Conservation (phyloP, 2,888 invertebrate species). For the Parascotia fuliginaria region DNA sequence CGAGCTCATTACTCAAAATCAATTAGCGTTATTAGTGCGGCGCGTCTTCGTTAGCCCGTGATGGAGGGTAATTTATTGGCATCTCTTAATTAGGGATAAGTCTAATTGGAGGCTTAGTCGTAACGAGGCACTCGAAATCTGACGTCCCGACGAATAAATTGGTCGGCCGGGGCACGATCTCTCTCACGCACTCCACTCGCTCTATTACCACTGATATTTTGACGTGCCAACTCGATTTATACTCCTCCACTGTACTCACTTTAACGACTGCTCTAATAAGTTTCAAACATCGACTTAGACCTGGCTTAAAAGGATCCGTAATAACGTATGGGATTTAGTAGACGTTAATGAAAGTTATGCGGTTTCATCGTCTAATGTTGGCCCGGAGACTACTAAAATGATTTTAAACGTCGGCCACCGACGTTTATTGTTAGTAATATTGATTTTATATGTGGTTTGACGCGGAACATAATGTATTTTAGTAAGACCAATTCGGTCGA, state of each 20-base stretch:
- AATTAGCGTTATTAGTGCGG: conserved; percentile 86
- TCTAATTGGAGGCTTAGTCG: conserved; percentile 87
- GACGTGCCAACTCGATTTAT: conserved; percentile 70
- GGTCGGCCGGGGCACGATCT: conserved; percentile 69
- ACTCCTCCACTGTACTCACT: conserved; percentile 49
- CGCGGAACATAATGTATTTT: conserved; percentile 47
- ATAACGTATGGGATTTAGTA: conserved; percentile 52
- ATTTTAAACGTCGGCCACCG: conserved; percentile 45
- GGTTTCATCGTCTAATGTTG: conserved; percentile 33
- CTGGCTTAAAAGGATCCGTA: conserved; percentile 50
- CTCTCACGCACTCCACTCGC: conserved; percentile 68
- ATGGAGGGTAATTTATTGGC: conserved; percentile 87
- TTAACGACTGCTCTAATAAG: conserved; percentile 66
- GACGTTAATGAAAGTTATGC: conserved; percentile 50
- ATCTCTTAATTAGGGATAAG: conserved; percentile 87
- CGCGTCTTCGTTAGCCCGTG: conserved; percentile 86
- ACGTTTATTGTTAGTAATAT: conserved; percentile 57
- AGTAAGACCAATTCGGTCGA: conserved; percentile 53
- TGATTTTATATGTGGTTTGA: conserved; percentile 62
- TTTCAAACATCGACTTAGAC: conserved; percentile 54
- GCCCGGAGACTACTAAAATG: conserved; percentile 37
- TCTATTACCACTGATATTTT: conserved; percentile 74
- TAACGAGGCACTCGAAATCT: conserved; percentile 86
- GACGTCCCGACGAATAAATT: conserved; percentile 85
- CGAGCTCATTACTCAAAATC: conserved; percentile 86